phyloP scores from a whole-genome alignment of 2,888 invertebrate genomes.

The Rhorus exstirpatorius region DNA sequence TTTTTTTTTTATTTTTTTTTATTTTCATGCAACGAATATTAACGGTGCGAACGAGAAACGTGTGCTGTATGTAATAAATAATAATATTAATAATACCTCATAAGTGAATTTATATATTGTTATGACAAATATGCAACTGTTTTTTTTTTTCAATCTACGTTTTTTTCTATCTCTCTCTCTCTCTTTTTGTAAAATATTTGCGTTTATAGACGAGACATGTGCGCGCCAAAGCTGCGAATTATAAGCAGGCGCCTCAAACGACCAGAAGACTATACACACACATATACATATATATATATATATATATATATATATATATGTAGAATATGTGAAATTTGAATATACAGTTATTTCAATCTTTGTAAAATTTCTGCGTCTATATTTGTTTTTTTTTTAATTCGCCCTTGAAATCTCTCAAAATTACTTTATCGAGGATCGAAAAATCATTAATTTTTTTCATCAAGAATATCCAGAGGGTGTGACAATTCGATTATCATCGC shows the following conservation, averaged over 20 bases:
- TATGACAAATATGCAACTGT: constrained; percentile 83
- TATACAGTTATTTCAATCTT: constrained; percentile 65
- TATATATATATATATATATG: too few relatives aligned
- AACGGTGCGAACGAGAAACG: constrained; percentile 81
- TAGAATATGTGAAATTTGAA: constrained; percentile 57
- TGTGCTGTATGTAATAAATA: constrained; percentile 80
- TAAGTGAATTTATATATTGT: constrained; percentile 83
- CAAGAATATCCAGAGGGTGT: too few relatives aligned
- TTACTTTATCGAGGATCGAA: neutral
- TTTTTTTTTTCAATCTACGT: constrained; percentile 77
- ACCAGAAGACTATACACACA: constrained; percentile 53
- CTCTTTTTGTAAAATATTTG: constrained; percentile 62
- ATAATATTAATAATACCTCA: constrained; percentile 71
- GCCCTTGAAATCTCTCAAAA: neutral
- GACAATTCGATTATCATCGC: too few relatives aligned
- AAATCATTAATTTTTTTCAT: too few relatives aligned
- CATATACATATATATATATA: too few relatives aligned
- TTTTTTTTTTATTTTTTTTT: constrained; percentile 47
- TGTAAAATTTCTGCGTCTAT: constrained; percentile 43
- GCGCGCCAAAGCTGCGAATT: constrained; percentile 27
- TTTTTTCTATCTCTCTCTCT: neutral
- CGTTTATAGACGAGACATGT: constrained; percentile 13
- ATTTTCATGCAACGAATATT: constrained; percentile 56
- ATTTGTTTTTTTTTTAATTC: constrained; percentile 19
- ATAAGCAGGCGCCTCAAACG: constrained; percentile 19